Evolutionary conservation across 2,888 invertebrate species (phyloP), one percentile per base, ranked within the genome.

Genomic region (Mythimna lalbum): DNA sequence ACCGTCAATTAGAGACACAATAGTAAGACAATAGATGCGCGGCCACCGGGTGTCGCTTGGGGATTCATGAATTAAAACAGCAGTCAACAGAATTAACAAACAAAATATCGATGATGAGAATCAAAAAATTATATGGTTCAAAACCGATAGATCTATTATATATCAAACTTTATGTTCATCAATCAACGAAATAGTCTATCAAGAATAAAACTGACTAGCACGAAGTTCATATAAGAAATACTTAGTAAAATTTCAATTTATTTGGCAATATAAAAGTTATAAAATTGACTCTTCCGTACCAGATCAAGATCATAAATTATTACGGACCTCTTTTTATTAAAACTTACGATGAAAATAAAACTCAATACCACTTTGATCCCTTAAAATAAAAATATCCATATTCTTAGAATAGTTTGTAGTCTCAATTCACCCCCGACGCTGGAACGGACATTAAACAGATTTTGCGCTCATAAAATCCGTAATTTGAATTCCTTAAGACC

Each of bases 401-500:
- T 49, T 78, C 74, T 83, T 72, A 53, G 71, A 85, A 79, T 85
- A 85, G 86, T 84, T 84, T 71, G 69, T 74, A 76, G 71, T 66
- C 78, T 75, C 83, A 60, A 67, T 72, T 60, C 69, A 64, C 62
- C 78, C 80, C 55, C 68, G 14, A 80, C 85, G 73, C 74, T 85
- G 82, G 84, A 84, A 84, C 87, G 85, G 91, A 91, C 92, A 90
- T 93, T 93, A 95, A 94, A 90, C 94, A 94, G 95, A 95, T 95
- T 95, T 95, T 87, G 86, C 88, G 89, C 90, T 89, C 93, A 92
- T 95, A 95, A 95, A 95, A 95, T 90, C 90, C 89, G 92, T 93
- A 95, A 95, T 95, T 95, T 95, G 94, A 95, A 95, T 95, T 95
- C 95, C 94, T 93, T 90, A 91, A 91, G 93, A 91, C 88, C 86